Base-by-base conservation (phyloP, 2,113 vertebrate species). In the Oryzias woworae region DNA sequence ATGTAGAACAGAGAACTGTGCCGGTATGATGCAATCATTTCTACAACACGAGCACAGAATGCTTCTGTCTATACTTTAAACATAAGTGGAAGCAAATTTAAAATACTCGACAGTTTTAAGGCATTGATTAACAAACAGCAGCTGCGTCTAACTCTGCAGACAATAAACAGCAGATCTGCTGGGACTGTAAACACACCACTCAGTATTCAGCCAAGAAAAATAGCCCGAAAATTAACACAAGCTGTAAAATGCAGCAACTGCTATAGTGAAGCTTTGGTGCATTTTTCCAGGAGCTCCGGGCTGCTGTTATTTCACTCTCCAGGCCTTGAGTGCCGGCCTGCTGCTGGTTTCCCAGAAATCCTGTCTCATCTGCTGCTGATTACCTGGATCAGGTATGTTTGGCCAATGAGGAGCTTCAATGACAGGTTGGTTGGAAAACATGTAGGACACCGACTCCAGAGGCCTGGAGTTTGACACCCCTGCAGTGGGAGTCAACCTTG, bases 11-110 rank as follows among this genome's bases (percentile, higher is more conserved):
- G 66, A 31, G 51, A 77, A 69, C 73, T 24, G 4, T 45, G 54
- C 23, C 62, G 4, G 3, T 62, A 43, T 86, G 80, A 81, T 75
- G 77, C 75, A 82, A 79, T 43, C 7, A 43, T 55, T 48, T 58
- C 68, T 45, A 52, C 54, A 67, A 47, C 63, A 69, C 26, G 14
- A n/a, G 49, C 58, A 28, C 26, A 28, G 26, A 28, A 3, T 22
- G 1, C 26, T 49, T 8, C 10, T 50, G 24, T 31, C 31, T 65
- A 51, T 53, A 51, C 61, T 6, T 18, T 14, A 5, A 59, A 53
- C 47, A 10, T 56, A 18, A 43, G 13, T 46, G 3, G 10, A 15
- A 53, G 7, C 17, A 15, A 24, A 20, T 62, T 75, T 14, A 20
- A 59, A n/a, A 14, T 22, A 53, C 16, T 22, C 22, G 44, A 28